These are phyloP conservation scores for Trichopoda pennipes DNA, from an alignment of 2,888 invertebrate genomes.

Conservation along the genomic window DNA sequence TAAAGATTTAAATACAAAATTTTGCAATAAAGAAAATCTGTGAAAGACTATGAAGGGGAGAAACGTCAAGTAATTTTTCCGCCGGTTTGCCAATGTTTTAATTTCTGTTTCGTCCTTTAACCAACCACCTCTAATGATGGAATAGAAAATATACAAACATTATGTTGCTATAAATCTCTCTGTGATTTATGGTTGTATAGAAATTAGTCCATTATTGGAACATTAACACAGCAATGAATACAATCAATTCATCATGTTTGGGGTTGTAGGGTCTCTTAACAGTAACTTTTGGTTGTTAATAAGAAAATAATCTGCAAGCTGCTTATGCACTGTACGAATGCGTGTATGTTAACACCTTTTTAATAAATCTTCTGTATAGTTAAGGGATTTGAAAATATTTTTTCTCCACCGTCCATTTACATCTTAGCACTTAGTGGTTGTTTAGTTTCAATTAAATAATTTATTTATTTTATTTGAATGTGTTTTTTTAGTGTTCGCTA, in stretches of 20 bases:
- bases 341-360: slow-evolving; percentile 8
- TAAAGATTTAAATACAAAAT: background rate
- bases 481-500: background rate
- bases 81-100: background rate
- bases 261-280: background rate
- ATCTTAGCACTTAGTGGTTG: background rate
- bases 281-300: slow-evolving; percentile 12
- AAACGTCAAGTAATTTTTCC: slow-evolving; percentile 7
- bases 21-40: background rate
- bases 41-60: background rate
- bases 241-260: slow-evolving; percentile 60
- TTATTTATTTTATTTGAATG: background rate
- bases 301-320: slow-evolving; percentile 29
- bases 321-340: background rate
- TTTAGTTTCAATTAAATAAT: slow-evolving; percentile 4
- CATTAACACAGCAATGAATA: slow-evolving; percentile 62
- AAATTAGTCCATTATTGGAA: slow-evolving; percentile 59
- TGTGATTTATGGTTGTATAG: slow-evolving; percentile 58
- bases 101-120: background rate
- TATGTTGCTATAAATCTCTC: slow-evolving; percentile 57
- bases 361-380: slow-evolving; percentile 18
- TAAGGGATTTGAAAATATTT: slow-evolving; percentile 14
- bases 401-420: background rate
- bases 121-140: background rate
- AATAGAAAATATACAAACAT: background rate